These are phyloP conservation scores for Colaptes auratus DNA, from an alignment of 2,113 vertebrate genomes.

Conservation along the genomic window DNA sequence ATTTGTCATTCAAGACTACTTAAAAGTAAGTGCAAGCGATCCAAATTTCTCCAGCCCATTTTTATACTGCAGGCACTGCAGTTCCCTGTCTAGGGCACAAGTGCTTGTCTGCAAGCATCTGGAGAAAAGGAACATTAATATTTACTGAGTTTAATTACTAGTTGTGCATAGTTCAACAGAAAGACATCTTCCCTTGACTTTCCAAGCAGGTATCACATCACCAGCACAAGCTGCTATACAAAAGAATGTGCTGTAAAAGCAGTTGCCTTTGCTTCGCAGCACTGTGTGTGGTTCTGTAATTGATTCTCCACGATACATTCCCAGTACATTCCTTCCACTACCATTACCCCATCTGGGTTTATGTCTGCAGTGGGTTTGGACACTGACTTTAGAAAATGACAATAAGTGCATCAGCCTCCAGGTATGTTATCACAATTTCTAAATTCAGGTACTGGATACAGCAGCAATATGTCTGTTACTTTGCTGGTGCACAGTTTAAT, in stretches of 20 bases:
- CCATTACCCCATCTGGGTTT: not conserved
- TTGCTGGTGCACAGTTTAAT: not conserved
- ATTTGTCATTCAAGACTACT: not conserved
- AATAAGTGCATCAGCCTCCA: not conserved
- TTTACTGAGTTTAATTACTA: not conserved
- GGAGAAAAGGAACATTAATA: not conserved
- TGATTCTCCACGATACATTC: not conserved
- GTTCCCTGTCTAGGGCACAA: not conserved
- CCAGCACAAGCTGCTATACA: not conserved
- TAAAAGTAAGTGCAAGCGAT: not conserved
- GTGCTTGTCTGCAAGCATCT: not conserved
- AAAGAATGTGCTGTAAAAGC: not conserved
- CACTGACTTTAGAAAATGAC: not conserved
- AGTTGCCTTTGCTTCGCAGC: not conserved
- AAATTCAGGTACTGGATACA: not conserved
- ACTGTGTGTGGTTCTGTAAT: not conserved
- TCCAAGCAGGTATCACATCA: not conserved
- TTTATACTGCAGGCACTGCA: not conserved
- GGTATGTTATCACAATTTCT: not conserved
- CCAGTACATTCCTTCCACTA: no score
- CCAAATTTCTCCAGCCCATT: not conserved
- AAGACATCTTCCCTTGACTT: not conserved
- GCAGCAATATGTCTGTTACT: not conserved
- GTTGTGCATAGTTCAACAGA: not conserved
- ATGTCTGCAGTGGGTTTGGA: not conserved